These are phyloP conservation scores for Lepetodrilus schrolli DNA, from an alignment of 2,888 invertebrate genomes.

Conservation along the genomic window DNA sequence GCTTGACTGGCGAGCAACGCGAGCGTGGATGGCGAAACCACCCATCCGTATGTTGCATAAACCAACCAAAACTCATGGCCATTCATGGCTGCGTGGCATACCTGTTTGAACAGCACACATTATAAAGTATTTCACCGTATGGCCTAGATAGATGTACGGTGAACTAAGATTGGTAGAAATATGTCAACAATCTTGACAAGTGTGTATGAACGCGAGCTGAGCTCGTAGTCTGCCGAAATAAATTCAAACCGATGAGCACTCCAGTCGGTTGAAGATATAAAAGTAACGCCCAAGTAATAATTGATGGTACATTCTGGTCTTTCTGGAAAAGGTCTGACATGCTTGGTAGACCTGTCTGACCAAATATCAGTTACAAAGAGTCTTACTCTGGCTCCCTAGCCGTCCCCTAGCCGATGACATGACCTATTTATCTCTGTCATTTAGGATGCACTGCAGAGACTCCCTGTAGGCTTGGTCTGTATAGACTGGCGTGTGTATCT, in stretches of 20 bases:
- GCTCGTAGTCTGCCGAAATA: too few species aligned
- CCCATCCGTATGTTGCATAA: neutral
- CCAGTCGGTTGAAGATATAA: neutral
- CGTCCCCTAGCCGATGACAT: neutral
- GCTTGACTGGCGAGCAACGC: neutral
- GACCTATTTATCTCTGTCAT: neutral
- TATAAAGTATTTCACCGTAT: neutral
- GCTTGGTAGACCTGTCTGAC: too few species aligned
- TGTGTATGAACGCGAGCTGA: neutral
- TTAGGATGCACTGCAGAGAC: neutral
- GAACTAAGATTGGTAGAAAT: slow-evolving; percentile 7
- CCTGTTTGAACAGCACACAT: neutral
- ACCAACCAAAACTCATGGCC: neutral
- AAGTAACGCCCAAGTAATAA: neutral
- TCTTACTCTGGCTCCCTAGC: neutral
- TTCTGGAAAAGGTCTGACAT: too few species aligned
- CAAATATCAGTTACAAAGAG: neutral
- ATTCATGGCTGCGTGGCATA: neutral
- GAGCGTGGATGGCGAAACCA: neutral
- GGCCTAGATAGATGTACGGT: neutral
- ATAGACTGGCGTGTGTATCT: neutral
- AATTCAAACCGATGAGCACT: neutral
- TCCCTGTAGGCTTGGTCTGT: too few species aligned
- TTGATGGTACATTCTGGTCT: too few species aligned
- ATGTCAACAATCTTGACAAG: neutral